phyloP scores from a whole-genome alignment of 1,140 invertebrate genomes.

The Eufriesea mexicana region DNA sequence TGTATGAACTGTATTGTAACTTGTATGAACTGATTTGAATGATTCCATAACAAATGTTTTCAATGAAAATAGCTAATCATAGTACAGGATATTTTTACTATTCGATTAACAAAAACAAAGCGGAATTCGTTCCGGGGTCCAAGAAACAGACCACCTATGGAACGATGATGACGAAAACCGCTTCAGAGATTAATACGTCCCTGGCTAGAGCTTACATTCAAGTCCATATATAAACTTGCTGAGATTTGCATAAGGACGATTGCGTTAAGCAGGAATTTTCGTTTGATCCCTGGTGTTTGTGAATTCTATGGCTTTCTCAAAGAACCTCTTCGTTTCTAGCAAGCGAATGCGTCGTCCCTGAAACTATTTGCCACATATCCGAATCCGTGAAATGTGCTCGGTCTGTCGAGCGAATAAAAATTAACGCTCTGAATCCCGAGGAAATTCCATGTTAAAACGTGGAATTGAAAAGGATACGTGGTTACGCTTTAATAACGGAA shows the following conservation, averaged over 20 bases:
- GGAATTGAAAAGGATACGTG: conserved; percentile 3
- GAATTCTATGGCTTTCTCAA: conserved; percentile 61
- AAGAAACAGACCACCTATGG: not conserved
- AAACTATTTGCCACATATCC: conserved; percentile 52
- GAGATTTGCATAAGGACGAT: conserved; percentile 63
- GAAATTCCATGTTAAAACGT: not conserved
- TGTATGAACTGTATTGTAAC: no score
- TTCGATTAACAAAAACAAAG: no score
- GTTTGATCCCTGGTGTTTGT: conserved; percentile 66
- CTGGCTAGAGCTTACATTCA: conserved; percentile 22
- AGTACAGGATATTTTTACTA: no score
- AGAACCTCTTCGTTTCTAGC: conserved; percentile 42
- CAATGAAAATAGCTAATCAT: no score
- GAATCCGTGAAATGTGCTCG: conserved; percentile 17
- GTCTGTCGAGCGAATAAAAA: conserved; percentile 34
- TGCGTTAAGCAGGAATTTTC: conserved; percentile 63
- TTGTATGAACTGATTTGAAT: no score
- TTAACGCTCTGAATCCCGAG: conserved; percentile 5
- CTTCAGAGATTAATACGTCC: conserved; percentile 19
- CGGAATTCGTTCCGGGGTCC: no score
- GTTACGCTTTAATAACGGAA: not conserved
- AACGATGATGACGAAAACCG: not conserved
- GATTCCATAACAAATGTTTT: no score
- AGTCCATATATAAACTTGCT: conserved; percentile 8
- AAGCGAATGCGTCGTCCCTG: conserved; percentile 23